Base-by-base conservation (phyloP, 2,113 vertebrate genomes). In the Bolborhynchus lineola region DNA sequence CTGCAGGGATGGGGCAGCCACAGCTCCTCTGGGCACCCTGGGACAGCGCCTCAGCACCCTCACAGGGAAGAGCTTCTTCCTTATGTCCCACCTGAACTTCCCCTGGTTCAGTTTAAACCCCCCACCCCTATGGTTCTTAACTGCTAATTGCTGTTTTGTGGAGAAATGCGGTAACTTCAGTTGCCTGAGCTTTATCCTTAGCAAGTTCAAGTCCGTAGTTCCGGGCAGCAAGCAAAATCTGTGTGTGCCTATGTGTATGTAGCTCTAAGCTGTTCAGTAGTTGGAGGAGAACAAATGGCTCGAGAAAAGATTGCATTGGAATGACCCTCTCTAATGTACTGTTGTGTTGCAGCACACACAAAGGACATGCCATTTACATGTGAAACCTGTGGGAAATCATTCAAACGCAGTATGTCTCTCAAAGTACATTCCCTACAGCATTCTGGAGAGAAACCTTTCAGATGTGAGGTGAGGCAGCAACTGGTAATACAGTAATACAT, bases 281-380 rank as follows among this genome's bases (percentile, higher is more conserved):
- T 10, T 39, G 41, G 16, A 13, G 65, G 9, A 35, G 25, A 23
- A 24, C n/a, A 33, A 20, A 11, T 13, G 42, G 17, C 28, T 72
- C 1, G 23, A 44, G 85, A 76, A 11, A 18, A 71, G 49, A 46
- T 86, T 63, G 52, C 24, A 6, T 53, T 47, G 24, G 19, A 67
- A 2, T 80, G 69, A 15, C 28, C 16, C 5, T 74, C 44, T 46
- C 50, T 76, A 20, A 42, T 50, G 12, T 62, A 21, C 70, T 37
- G 11, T 84, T 98, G 26, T 97, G 69, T 98, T 92, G 81, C 98
- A 99, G 99, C 99, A 93, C 99, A 99, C 97, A 99, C 99, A 4
- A 99, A 99, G 97, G 99, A 99, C 97, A 99, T 99, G 99, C 99
- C 99, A 8, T 99, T 99, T 91, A 99, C 99, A 59, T 99, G 99